Evolutionary conservation across 2,797 vertebrate species (phyloP).

Genomic region (Cossypha niveicapilla): DNA sequence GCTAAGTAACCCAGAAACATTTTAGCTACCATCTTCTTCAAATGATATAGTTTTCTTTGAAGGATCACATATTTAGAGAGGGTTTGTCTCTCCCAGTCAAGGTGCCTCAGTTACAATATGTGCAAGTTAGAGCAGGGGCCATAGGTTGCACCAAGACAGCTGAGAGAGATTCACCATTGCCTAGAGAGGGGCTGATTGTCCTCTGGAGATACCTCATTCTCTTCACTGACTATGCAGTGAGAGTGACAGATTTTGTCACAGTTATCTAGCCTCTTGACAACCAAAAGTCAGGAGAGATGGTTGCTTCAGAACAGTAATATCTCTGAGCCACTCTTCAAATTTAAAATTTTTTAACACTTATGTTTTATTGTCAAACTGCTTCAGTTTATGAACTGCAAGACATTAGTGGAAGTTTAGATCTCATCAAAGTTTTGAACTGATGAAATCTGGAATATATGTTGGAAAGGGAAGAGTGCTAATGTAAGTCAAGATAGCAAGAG

Average conservation of each 20-base stretch:
- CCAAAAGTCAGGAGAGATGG: background rate
- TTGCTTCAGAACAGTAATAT: background rate
- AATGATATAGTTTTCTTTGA: background rate
- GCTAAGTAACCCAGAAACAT: background rate
- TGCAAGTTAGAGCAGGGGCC: background rate
- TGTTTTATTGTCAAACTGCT: background rate
- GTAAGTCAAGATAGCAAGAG: background rate
- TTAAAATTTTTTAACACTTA: background rate
- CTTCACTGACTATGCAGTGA: background rate
- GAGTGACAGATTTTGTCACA: background rate
- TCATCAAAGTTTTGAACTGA: background rate
- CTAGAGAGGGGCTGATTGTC: fast-evolving
- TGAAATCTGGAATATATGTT: background rate
- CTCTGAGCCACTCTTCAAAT: background rate
- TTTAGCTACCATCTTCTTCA: background rate
- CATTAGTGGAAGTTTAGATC: background rate
- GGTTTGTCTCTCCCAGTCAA: fast-evolving
- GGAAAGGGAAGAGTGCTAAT: background rate
- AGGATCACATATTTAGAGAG: background rate
- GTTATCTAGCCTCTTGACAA: background rate
- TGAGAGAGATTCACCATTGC: background rate
- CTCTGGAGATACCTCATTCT: background rate
- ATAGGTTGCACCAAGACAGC: background rate
- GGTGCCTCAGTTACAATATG: background rate
- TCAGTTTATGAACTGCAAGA: background rate